These are phyloP conservation scores for Rhipidura dahli DNA, from an alignment of 2,113 vertebrate species.

Conservation along the genomic window DNA sequence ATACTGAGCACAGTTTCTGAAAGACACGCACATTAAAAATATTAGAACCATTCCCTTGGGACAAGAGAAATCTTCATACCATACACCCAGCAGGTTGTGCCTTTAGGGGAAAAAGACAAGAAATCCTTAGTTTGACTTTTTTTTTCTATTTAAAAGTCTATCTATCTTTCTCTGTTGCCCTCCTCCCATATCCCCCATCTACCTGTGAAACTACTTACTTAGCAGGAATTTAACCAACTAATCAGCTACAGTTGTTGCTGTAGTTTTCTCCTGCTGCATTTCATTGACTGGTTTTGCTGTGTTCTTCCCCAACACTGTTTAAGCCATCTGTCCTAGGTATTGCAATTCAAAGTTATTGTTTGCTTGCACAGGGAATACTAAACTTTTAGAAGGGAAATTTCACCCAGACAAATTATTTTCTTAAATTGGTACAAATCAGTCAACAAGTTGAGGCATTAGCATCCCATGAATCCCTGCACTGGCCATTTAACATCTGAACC, in stretches of 20 bases:
- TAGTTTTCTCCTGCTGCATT: neutral
- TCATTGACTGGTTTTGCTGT: neutral
- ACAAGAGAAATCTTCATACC: neutral
- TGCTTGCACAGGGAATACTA: neutral
- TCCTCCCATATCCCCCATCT: neutral
- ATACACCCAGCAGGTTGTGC: neutral
- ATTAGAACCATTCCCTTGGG: neutral
- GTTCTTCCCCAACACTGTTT: neutral
- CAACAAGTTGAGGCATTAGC: neutral
- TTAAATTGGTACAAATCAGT: neutral
- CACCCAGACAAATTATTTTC: neutral
- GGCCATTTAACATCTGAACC: neutral
- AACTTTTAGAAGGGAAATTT: neutral
- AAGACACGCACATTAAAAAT: accelerated
- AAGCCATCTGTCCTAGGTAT: neutral
- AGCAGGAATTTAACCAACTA: neutral
- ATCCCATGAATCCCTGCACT: neutral
- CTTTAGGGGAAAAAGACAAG: neutral
- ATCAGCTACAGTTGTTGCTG: neutral
- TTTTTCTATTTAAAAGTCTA: neutral
- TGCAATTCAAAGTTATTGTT: neutral
- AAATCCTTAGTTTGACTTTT: neutral
- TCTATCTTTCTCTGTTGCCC: neutral
- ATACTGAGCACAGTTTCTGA: neutral
- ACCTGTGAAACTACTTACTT: neutral